Percentiles rank a stretch among this genome's conserved stretches.
phyloP scores from a whole-genome alignment of 2,797 vertebrate species.

The Columba guinea region DNA sequence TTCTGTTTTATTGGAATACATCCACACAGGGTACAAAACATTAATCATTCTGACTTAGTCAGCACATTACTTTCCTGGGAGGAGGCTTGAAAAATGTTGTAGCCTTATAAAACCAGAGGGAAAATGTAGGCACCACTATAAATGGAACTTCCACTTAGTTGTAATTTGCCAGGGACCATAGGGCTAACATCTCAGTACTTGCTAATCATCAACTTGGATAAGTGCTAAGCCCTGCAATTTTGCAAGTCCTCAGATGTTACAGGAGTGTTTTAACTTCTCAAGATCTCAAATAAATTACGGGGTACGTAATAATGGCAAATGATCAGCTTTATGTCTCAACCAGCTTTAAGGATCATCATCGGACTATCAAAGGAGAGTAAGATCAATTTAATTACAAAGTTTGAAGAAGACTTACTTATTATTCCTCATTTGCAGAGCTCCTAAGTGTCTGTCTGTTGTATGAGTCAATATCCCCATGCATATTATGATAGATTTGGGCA shows the following conservation, averaged over 20 bases:
- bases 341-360: constrained; percentile 17
- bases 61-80: neutral
- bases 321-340: constrained; percentile 21
- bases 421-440: constrained; percentile 28
- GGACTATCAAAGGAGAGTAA: neutral
- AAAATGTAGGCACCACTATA: neutral
- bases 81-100: neutral
- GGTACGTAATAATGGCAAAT: constrained; percentile 10
- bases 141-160: neutral
- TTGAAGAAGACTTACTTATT: constrained; percentile 13
- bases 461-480: constrained; percentile 3
- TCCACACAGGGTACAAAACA: neutral
- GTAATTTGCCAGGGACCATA: neutral
- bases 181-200: neutral
- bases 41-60: neutral
- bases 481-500: neutral
- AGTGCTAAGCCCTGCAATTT: constrained; percentile 28
- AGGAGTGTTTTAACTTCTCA: neutral
- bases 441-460: neutral
- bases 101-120: neutral
- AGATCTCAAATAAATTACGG: constrained; percentile 39
- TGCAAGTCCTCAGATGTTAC: constrained; percentile 28
- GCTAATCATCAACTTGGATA: neutral
- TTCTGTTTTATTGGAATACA: neutral
- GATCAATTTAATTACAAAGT: constrained; percentile 47